Conservation (phyloP, 2,888 invertebrate species). For the Panorpa germanica region DNA sequence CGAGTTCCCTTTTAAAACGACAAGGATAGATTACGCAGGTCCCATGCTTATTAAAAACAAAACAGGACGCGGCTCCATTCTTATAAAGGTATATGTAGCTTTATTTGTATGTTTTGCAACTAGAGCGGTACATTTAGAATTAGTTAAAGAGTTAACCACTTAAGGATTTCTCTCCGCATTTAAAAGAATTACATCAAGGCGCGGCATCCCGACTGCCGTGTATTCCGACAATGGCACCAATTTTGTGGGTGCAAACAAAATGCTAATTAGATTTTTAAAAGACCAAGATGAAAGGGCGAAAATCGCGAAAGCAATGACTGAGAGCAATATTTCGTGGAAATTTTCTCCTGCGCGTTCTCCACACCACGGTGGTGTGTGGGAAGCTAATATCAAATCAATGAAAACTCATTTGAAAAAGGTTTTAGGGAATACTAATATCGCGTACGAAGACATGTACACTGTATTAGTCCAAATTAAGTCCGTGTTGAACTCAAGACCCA, state of each 20-base stretch:
- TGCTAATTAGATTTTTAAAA: no score
- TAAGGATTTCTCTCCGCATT: constrained; percentile 15
- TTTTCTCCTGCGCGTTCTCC: no score
- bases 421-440: no score
- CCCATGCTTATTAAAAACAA: constrained; percentile 11
- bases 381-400: no score
- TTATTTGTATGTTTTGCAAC: constrained; percentile 15
- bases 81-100: constrained; percentile 14
- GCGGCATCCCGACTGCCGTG: constrained; percentile 14
- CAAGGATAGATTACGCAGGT: constrained; percentile 13
- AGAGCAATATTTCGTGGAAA: no score
- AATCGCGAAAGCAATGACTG: no score
- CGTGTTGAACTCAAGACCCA: no score
- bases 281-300: no score
- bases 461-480: no score
- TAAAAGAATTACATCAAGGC: constrained; percentile 14
- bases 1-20: constrained; percentile 14
- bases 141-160: constrained; percentile 12
- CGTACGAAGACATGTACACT: no score
- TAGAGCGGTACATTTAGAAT: constrained; percentile 14
- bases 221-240: constrained; percentile 18
- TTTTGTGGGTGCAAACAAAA: constrained; percentile 16
- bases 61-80: constrained; percentile 9
- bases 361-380: no score
- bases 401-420: no score